A percentile compares a stretch with the other conserved stretches of the same genome.
These are phyloP conservation scores for Micronisus gabar DNA, from an alignment of 2,113 vertebrate genomes.

Conservation along the genomic window DNA sequence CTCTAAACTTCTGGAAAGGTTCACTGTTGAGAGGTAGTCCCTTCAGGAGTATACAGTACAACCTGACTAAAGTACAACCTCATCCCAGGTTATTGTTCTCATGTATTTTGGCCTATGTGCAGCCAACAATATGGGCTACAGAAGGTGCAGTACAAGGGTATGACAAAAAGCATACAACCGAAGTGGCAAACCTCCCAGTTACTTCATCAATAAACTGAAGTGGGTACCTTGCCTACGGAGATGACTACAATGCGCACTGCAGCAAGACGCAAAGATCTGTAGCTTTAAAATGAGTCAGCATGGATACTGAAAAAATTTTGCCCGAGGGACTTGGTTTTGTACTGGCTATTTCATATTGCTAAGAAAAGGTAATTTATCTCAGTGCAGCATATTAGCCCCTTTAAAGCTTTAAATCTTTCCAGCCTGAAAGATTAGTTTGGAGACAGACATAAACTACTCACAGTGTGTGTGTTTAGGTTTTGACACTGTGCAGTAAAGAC, in stretches of 20 bases:
- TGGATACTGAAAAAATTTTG: background rate
- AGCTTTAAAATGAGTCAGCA: background rate
- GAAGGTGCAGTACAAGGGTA: background rate
- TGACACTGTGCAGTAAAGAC: background rate
- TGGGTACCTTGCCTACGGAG: background rate
- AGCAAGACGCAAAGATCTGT: background rate
- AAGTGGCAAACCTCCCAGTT: background rate
- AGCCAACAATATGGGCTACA: background rate
- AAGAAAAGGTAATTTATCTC: background rate
- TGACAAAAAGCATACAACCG: background rate
- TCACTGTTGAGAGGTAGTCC: background rate
- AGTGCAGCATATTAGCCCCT: background rate
- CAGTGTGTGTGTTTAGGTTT: background rate
- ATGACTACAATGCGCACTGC: background rate
- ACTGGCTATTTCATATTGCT: background rate
- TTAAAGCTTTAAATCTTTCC: background rate
- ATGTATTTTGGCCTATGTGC: background rate
- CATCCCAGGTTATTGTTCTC: background rate
- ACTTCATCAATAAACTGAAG: background rate
- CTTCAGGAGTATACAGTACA: background rate
- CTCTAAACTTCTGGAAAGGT: background rate
- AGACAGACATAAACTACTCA: background rate
- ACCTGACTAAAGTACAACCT: background rate
- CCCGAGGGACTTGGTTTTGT: background rate
- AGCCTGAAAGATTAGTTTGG: background rate